Evolutionary conservation across 23 tunicate species (phyloP), one percentile per base, ranked within the genome.

Genomic region (Corella eumyota): DNA sequence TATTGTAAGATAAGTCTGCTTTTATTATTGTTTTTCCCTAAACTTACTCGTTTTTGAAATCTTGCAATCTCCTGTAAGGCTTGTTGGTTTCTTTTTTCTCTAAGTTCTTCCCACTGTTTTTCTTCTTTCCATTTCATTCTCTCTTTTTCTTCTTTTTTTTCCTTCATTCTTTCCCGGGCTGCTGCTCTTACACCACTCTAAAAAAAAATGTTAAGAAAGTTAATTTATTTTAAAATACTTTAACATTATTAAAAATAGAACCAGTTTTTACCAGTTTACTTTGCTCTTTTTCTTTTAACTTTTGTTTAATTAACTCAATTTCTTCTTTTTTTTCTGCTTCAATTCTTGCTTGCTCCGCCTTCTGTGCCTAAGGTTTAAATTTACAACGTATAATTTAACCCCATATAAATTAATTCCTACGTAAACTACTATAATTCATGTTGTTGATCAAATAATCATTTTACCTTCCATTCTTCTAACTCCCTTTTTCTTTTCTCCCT

Each of bases 91-190:
- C 58, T 61, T 6, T 21, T 51, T 4, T 59, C 33, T 56, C 69
- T 45, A 30, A 3, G 30, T 32, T 84, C 74, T 44, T 84, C 94
- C 34, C 63, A 60, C 40, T 84, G 83, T 11, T 67, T 44, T 56
- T 84, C 94, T 22, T 24, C 25, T 33, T 69, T 67, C 94, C 94
- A 84, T 28, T 61, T 66, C 13, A 29, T 32, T 35, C 94, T 51
- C 32, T 84, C 94, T 21, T 63, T 45, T 30, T 74, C 83, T 46
- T 84, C 94, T 31, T 63, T 62, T 52, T 69, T 84, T 32, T 48
- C 45, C 25, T 62, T 61, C 22, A 84, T 68, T 0, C 51, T 61
- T 32, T 61, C 83, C 21, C 66, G 67, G 0, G 81, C 76, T 23
- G 69, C 83, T 0, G 38, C 50, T 2, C 72, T 66, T n/a, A 67